phyloP scores from a whole-genome alignment of 2,797 vertebrate genomes.

The Sylvia borin region DNA sequence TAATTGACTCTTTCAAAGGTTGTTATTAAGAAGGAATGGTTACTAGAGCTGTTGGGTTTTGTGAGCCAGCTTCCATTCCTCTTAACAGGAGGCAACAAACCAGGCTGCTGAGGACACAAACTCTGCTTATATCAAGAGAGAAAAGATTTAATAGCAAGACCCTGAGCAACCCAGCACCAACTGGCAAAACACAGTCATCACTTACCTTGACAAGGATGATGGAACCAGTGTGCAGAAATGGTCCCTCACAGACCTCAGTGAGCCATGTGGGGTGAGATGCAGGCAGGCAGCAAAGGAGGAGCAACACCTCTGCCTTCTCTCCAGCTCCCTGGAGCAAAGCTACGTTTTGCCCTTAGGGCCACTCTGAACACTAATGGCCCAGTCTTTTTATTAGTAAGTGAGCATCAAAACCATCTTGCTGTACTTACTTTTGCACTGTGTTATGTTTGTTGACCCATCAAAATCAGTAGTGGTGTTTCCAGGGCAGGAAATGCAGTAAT shows the following conservation, averaged over 20 bases:
- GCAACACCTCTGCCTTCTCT: background rate
- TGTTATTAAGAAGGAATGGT: background rate
- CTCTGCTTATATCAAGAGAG: background rate
- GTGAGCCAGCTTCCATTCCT: background rate
- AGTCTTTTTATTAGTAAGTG: background rate
- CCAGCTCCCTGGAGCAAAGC: background rate
- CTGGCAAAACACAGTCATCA: background rate
- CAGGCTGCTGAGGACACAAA: background rate
- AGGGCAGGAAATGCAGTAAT: conserved; percentile 91
- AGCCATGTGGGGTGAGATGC: background rate
- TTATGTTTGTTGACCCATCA: conserved; percentile 95
- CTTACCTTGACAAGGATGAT: background rate
- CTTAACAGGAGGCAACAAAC: background rate
- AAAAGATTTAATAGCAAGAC: background rate
- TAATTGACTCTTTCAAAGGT: background rate
- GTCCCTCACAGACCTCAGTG: background rate
- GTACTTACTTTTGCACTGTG: conserved; percentile 96
- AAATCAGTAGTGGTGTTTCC: conserved; percentile 97
- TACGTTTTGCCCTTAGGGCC: background rate
- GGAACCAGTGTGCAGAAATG: background rate
- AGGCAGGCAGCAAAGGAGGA: background rate
- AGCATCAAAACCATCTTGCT: background rate
- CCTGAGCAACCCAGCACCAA: background rate
- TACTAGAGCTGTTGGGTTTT: background rate
- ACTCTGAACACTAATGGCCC: background rate